Evolutionary conservation across 1,140 invertebrate genomes (phyloP), one percentile per base, ranked within the genome.

Genomic region (Adoxophyes honmai): DNA sequence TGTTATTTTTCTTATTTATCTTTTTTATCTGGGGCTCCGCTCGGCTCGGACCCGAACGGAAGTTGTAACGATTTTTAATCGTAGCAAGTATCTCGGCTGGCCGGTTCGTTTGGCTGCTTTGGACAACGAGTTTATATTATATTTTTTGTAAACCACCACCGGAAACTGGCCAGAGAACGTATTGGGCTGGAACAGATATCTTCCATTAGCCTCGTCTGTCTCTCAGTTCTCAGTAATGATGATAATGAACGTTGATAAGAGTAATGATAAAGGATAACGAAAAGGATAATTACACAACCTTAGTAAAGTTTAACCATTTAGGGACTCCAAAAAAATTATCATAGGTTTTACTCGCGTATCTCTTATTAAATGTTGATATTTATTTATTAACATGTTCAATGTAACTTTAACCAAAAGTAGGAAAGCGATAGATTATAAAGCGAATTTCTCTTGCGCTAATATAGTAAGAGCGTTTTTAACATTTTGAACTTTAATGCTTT

Each of bases 31-130:
- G 75, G 68, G 71, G 59, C 76, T 77, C 44, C 71, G 79, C 74
- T 78, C 65, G 79, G 57, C 79, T 82, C 71, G 59, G 70, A 72
- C 63, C 61, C 80, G 76, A 86, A 85, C 85, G 85, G 85, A 88
- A 86, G 85, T 88, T 85, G 83, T 85, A 84, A 86, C 82, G 78
- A 86, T 85, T 88, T 86, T 86, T 88, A 88, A 88, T 88, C 85
- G 81, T 80, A 64, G 73, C 81, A 77, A 87, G 76, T 84, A 85
- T 88, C 83, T 84, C 74, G 75, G 68, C 68, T 70, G 75, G 75
- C 75, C 78, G 70, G 78, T 78, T 72, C 68, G 73, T 71, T 74
- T 61, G 70, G 58, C 64, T 68, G 72, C 70, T 73, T 76, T 63
- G 75, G 73, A 76, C 75, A 73, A 72, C 69, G 66, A 79, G 74